These are phyloP conservation scores for Drosophila serrata DNA, from an alignment of 1,140 invertebrate genomes.

Conservation along the genomic window DNA sequence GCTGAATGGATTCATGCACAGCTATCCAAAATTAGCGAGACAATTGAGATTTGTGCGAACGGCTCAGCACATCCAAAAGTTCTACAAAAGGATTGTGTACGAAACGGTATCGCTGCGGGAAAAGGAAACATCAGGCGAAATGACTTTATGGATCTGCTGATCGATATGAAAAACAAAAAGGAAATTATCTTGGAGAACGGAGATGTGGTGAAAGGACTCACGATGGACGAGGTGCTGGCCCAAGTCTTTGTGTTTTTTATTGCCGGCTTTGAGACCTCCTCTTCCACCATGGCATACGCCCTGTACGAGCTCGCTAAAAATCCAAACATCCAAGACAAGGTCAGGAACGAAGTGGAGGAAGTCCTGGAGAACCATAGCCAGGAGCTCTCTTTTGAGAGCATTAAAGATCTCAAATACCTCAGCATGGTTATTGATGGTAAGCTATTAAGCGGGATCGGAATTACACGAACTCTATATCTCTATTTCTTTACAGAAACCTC, in stretches of 20 bases:
- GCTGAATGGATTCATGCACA: slow-evolving; percentile 4
- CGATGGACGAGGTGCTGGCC: slow-evolving; percentile 69
- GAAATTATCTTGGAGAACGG: slow-evolving; percentile 32
- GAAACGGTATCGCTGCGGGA: background rate
- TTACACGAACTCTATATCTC: rapidly evolving
- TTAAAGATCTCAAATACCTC: slow-evolving; percentile 86
- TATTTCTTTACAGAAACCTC: slow-evolving; percentile 86
- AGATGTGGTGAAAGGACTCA: slow-evolving; percentile 38
- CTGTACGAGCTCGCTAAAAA: slow-evolving; percentile 88
- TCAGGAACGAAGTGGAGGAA: slow-evolving; percentile 87
- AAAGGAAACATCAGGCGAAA: slow-evolving; percentile 82
- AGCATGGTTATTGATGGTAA: slow-evolving; percentile 85
- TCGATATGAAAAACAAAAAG: slow-evolving; percentile 85
- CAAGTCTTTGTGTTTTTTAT: slow-evolving; percentile 86
- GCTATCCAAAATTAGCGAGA: background rate
- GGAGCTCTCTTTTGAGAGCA: slow-evolving; percentile 86
- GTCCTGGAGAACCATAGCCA: slow-evolving; percentile 85
- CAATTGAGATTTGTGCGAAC: background rate
- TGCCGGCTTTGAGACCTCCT: slow-evolving; percentile 89
- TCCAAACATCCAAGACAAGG: slow-evolving; percentile 87
- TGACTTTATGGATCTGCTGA: slow-evolving; percentile 87
- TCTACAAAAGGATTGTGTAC: slow-evolving; percentile 1
- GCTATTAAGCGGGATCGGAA: rapidly evolving
- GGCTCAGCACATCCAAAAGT: background rate
- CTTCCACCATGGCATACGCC: slow-evolving; percentile 86